These are phyloP conservation scores for Micrastur ruficollis DNA, from an alignment of 2,797 vertebrate genomes.

Conservation along the genomic window DNA sequence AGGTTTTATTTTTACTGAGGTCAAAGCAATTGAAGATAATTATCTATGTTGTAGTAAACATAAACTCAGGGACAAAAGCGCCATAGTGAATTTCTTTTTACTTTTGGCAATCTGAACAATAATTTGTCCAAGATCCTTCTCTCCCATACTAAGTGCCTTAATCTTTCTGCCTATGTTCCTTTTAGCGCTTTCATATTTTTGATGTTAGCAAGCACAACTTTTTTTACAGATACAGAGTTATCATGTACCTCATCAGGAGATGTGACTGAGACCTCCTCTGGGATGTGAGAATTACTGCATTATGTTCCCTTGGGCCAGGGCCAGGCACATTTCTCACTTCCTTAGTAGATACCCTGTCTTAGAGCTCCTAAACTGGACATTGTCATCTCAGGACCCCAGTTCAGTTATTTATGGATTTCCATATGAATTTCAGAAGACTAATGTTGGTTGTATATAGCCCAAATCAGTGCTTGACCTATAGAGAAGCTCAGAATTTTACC, in stretches of 20 bases:
- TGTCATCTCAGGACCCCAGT: not conserved
- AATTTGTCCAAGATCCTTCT: not conserved
- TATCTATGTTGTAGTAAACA: not conserved
- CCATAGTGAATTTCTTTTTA: not conserved
- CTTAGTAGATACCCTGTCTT: not conserved
- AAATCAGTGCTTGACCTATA: not conserved
- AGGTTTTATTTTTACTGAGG: not conserved
- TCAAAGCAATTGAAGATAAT: not conserved
- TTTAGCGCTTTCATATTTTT: not conserved
- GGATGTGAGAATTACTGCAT: not conserved
- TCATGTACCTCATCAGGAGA: not conserved
- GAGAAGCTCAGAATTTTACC: not conserved
- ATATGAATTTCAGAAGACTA: not conserved
- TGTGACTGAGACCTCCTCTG: not conserved
- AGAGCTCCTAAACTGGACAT: not conserved
- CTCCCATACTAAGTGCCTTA: not conserved
- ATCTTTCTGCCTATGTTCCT: not conserved
- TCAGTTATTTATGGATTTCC: not conserved
- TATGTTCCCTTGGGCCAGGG: not conserved
- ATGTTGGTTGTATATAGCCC: not conserved
- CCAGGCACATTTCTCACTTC: not conserved
- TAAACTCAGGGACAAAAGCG: not conserved
- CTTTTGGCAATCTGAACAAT: not conserved
- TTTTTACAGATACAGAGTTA: not conserved
- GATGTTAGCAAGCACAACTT: not conserved